phyloP scores from a whole-genome alignment of 2,113 vertebrate genomes.

The Cyprinodon tularosa region DNA sequence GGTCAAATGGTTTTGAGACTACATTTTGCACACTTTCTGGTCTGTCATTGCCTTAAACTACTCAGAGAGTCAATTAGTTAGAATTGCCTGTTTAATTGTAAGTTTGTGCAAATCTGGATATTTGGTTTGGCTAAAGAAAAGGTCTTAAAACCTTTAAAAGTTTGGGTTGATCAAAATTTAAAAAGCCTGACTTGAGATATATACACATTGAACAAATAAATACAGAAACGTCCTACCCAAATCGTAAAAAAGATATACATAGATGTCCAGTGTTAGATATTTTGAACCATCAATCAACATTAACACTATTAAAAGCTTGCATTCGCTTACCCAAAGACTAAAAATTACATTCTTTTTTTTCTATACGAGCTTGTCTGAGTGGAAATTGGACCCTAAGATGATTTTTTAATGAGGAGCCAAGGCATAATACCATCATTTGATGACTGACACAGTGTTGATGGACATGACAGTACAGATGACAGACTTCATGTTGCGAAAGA shows the following conservation, averaged over 20 bases:
- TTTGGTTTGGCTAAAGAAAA: background rate
- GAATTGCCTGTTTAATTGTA: background rate
- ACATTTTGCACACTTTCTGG: background rate
- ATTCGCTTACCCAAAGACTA: slow-evolving; percentile 31
- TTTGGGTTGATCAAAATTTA: background rate
- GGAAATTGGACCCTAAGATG: slow-evolving; percentile 30
- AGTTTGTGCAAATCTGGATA: background rate
- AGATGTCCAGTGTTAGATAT: no score
- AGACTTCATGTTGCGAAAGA: slow-evolving; percentile 22
- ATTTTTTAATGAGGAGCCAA: slow-evolving; percentile 37
- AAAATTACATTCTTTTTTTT: slow-evolving; percentile 48
- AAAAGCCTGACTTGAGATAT: background rate
- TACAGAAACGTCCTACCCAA: background rate
- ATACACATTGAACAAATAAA: background rate
- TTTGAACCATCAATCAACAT: no score
- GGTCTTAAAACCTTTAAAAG: background rate
- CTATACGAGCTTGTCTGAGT: slow-evolving; percentile 56
- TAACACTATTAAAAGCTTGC: background rate
- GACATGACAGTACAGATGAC: slow-evolving; percentile 55
- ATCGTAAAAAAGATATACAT: background rate
- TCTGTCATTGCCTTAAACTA: background rate
- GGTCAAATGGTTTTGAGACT: background rate
- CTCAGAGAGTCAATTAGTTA: background rate
- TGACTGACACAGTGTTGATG: slow-evolving; percentile 72
- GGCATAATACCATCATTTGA: slow-evolving; percentile 61